Percentiles rank a stretch among this genome's conserved stretches.
Conservation (phyloP, 2,888 invertebrate genomes). For the Drosophila putrida region DNA sequence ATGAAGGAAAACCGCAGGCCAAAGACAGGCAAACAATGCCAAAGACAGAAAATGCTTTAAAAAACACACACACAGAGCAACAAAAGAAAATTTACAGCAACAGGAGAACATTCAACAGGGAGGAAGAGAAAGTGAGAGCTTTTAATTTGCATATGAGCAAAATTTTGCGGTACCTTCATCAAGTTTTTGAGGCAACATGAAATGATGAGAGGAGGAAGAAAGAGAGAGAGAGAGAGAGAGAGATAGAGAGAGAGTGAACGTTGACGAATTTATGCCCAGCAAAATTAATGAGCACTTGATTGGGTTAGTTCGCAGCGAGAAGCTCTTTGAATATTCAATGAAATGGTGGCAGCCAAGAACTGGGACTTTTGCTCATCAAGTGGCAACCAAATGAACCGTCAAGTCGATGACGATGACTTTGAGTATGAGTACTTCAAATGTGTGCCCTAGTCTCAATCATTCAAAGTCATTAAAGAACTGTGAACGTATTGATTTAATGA, state of each 20-base stretch:
- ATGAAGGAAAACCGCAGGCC: constrained; percentile 5
- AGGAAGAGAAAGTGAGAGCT: background rate
- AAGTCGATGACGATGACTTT: constrained; percentile 1
- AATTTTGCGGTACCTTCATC: constrained; percentile 60
- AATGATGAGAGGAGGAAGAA: background rate
- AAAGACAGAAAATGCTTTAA: constrained; percentile 6
- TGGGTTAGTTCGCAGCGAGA: constrained; percentile 57
- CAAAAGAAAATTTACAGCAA: constrained; percentile 31
- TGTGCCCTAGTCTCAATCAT: background rate
- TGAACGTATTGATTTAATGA: constrained; percentile 1
- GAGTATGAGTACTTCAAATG: constrained; percentile 6
- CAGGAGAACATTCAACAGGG: constrained; percentile 6
- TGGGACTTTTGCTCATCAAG: constrained; percentile 13
- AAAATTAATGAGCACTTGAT: constrained; percentile 66
- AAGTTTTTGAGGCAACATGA: constrained; percentile 34
- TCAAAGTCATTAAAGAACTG: constrained; percentile 11
- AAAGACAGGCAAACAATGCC: constrained; percentile 25
- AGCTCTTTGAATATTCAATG: constrained; percentile 63
- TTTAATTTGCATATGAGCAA: constrained; percentile 65
- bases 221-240: background rate
- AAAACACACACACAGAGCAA: constrained; percentile 21
- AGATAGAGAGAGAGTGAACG: background rate
- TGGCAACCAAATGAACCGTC: constrained; percentile 20
- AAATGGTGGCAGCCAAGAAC: constrained; percentile 24
- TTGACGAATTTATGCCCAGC: constrained; percentile 43